Base-by-base conservation (phyloP, 2,797 vertebrate genomes). In the Pangasius mekongensis region DNA sequence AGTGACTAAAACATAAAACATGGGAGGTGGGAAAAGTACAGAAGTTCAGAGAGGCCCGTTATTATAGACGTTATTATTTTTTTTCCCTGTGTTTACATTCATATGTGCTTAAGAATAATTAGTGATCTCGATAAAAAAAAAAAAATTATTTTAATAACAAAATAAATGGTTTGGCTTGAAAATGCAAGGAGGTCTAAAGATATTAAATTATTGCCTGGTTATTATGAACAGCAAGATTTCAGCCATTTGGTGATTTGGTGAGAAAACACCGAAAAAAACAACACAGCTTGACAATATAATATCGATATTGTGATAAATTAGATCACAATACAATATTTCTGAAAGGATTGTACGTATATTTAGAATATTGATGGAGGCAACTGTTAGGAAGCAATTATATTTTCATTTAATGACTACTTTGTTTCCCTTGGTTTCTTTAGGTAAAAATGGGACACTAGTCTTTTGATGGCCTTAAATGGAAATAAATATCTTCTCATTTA, bases 1-100 rank as follows among this genome's bases (percentile, higher is more conserved):
- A 5, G 6, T n/a, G 20, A 36, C 64, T 67, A 84, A 84, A 91
- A 91, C 62, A 87, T 52, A 84, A 89, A 90, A 82, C 47, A 88
- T 89, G 84, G 52, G 78, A 85, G 52, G 78, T 88, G 74, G 86
- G 77, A 82, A 89, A 74, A 87, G 82, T 47, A 1, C 33, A 78
- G 22, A 80, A 87, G 76, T 87, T 77, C 60, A 69, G 27, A 87
- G 86, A 85, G 71, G 87, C 88, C 60, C 30, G 60, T 74, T 64
- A n/a, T 62, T n/a, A 87, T 9, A 43, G 58, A 67, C n/a, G 11
- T 39, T 30, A 43, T 1, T 80, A 33, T 52, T 67, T 49, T 11
- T 30, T 39, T n/a, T 0, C 39, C 39, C 18, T 39, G 1, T 13
- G 30, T 52, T n/a, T 56, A 62, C 30, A 84, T 89, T 58, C 18